A percentile compares a stretch with the other conserved stretches of the same genome.
Evolutionary conservation across 2,888 invertebrate species (phyloP).

Genomic region (Pemphredon lugubris): DNA sequence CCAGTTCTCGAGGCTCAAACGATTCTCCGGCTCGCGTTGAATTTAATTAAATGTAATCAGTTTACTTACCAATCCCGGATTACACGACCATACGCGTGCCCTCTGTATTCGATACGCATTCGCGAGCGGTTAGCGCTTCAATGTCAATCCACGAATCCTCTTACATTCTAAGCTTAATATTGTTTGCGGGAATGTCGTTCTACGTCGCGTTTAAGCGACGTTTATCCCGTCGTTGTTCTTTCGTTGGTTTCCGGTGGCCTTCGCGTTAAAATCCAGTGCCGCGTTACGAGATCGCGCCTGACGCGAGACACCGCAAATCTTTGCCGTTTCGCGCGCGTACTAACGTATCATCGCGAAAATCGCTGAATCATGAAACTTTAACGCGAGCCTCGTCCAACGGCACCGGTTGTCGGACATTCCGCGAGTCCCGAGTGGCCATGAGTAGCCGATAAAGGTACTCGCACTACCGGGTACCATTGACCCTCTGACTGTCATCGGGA

Average conservation of each 20-base stretch:
- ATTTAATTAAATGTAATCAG: slow-evolving; percentile 53
- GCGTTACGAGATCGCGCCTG: too few relatives aligned
- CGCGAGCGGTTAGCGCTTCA: too few relatives aligned
- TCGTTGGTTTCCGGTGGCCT: slow-evolving; percentile 6
- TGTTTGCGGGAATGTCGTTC: background rate
- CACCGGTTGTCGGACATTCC: background rate
- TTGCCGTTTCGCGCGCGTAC: too few relatives aligned
- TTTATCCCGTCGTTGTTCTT: slow-evolving; percentile 3
- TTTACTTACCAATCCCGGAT: slow-evolving; percentile 42
- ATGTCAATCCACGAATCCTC: slow-evolving; percentile 39
- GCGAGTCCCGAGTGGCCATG: background rate
- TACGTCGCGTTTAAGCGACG: too few relatives aligned
- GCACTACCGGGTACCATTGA: too few relatives aligned
- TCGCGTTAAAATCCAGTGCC: too few relatives aligned
- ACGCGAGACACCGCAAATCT: too few relatives aligned
- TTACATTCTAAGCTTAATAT: slow-evolving; percentile 48
- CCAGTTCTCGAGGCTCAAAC: too few relatives aligned
- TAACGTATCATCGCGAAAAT: background rate
- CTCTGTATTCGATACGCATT: slow-evolving; percentile 11
- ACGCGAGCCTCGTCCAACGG: background rate
- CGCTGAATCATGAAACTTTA: background rate
- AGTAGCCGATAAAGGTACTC: too few relatives aligned
- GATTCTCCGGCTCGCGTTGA: slow-evolving; percentile 20
- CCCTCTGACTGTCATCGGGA: too few relatives aligned
- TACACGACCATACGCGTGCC: slow-evolving; percentile 5